These are phyloP conservation scores for Nothobranchius kuhntae DNA, from an alignment of 2,113 vertebrate genomes.

Conservation along the genomic window DNA sequence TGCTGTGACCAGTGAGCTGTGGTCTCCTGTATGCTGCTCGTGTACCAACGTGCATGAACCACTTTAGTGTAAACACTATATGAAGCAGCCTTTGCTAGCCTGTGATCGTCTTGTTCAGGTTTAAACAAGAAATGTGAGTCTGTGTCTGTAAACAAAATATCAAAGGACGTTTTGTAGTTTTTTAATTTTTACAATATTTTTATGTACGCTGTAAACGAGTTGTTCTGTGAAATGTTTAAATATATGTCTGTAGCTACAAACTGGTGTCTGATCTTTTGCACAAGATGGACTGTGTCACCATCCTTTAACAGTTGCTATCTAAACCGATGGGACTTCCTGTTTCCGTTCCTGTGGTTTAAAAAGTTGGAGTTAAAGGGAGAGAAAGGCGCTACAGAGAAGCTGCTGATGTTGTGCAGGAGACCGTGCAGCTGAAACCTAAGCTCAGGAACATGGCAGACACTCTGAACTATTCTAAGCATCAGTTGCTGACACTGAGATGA, in stretches of 20 bases:
- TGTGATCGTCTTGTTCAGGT: conserved; percentile 18
- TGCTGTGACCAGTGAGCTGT: conserved; percentile 42
- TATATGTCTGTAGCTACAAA: conserved; percentile 34
- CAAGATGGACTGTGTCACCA: background rate
- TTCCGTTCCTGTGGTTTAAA: conserved; percentile 55
- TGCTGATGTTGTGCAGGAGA: conserved; percentile 78
- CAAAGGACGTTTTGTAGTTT: conserved; percentile 42
- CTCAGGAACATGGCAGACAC: conserved; percentile 81
- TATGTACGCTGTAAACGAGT: conserved; percentile 25
- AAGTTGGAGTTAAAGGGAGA: conserved; percentile 36
- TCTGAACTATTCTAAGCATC: conserved; percentile 85
- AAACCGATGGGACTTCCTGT: conserved; percentile 49
- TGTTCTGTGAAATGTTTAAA: conserved; percentile 36
- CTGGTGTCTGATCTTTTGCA: conserved; percentile 14
- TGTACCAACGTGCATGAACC: conserved; percentile 41
- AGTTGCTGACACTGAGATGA: conserved; percentile 79
- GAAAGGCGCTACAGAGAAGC: conserved; percentile 54
- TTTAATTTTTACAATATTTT: conserved; percentile 44
- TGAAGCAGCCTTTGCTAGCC: conserved; percentile 4
- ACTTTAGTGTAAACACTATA: conserved; percentile 20
- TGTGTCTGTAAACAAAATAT: conserved; percentile 28
- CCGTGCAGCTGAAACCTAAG: conserved; percentile 81
- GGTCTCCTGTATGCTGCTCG: conserved; percentile 36
- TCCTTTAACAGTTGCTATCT: conserved; percentile 3
- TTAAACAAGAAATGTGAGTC: conserved; percentile 7